phyloP scores from a whole-genome alignment of 2,797 vertebrate genomes.

The Sphaeramia orbicularis region DNA sequence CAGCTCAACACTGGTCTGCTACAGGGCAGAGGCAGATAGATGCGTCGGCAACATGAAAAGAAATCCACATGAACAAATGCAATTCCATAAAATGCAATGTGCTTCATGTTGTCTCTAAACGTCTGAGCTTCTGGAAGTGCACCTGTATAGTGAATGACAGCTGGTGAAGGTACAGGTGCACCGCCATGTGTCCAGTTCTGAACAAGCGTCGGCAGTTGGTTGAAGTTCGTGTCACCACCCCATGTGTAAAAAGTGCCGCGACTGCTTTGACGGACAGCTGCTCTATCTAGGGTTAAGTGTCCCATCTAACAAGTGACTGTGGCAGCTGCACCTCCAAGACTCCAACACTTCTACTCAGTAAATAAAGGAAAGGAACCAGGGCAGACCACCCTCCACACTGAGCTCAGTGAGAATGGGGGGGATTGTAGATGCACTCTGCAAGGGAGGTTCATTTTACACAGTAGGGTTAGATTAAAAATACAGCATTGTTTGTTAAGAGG shows the following conservation, averaged over 20 bases:
- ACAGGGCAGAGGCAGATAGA: not conserved
- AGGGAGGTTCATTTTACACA: constrained; percentile 70
- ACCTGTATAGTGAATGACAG: constrained; percentile 53
- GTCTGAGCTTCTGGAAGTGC: constrained; percentile 15
- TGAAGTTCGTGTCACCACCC: constrained; percentile 59
- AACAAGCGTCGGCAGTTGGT: constrained; percentile 52
- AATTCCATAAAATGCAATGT: not conserved
- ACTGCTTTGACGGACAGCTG: constrained; percentile 73
- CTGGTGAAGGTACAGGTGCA: constrained; percentile 67
- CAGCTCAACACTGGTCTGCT: constrained; percentile 7
- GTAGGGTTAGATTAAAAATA: constrained; percentile 62
- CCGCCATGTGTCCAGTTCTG: constrained; percentile 37
- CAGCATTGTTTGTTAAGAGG: constrained; percentile 57
- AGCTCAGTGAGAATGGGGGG: constrained; percentile 28
- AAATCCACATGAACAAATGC: not conserved
- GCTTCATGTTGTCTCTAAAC: not conserved
- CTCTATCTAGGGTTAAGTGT: constrained; percentile 63
- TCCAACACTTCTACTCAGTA: constrained; percentile 52
- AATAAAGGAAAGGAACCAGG: constrained; percentile 22
- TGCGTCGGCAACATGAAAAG: constrained; percentile 9
- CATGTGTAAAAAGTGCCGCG: constrained; percentile 44
- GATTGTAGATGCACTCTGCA: constrained; percentile 31
- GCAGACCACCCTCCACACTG: constrained; percentile 65
- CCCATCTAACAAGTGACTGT: constrained; percentile 71
- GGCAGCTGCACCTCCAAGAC: constrained; percentile 77